Evolutionary conservation across 1,140 invertebrate genomes (phyloP).

Genomic region (Condylostylus longicornis): DNA sequence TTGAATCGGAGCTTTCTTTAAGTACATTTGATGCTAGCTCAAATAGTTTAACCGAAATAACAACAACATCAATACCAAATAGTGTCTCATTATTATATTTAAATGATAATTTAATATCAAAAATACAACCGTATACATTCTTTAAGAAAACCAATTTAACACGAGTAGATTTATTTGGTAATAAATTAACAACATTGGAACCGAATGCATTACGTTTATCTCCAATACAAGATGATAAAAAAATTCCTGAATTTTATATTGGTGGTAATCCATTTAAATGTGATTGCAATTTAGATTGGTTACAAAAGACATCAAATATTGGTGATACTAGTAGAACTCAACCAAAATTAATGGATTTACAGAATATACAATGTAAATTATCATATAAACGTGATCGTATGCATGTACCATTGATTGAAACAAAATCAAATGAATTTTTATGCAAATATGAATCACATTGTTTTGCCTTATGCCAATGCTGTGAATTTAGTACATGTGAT

Average conservation of each 20-base stretch:
- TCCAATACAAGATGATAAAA: conserved; percentile 54
- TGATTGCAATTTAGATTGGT: conserved; percentile 54
- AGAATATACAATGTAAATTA: conserved; percentile 74
- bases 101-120: conserved; percentile 72
- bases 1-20: conserved; percentile 65
- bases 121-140: conserved; percentile 83
- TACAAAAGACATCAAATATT: conserved; percentile 62
- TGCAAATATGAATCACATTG: conserved; percentile 85
- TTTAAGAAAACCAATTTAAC: conserved; percentile 83
- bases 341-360: conserved; percentile 72
- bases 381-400: conserved; percentile 66
- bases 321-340: conserved; percentile 67
- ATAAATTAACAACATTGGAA: conserved; percentile 68
- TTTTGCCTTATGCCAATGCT: conserved; percentile 80
- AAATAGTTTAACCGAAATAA: conserved; percentile 73
- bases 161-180: conserved; percentile 69
- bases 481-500: conserved; percentile 85
- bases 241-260: conserved; percentile 80
- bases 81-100: conserved; percentile 71
- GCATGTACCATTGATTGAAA: conserved; percentile 67
- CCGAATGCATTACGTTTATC: conserved; percentile 74
- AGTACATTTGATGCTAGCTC: conserved; percentile 74
- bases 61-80: conserved; percentile 69
- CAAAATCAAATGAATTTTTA: conserved; percentile 71
- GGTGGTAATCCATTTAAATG: conserved; percentile 81